Base-by-base conservation (phyloP, 2,888 invertebrate genomes). In the Phania funesta region DNA sequence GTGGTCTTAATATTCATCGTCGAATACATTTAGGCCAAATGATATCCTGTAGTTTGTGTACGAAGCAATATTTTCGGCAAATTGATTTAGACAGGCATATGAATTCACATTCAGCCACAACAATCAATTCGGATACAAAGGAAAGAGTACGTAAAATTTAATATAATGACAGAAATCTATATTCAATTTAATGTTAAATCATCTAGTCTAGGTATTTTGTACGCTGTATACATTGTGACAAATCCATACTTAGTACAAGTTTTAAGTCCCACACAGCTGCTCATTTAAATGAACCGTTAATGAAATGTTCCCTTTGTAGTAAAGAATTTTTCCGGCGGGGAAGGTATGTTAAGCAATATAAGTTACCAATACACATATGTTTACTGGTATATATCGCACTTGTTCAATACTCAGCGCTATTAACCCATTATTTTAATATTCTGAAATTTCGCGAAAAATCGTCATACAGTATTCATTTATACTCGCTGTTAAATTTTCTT, bases 1-100 rank as follows among this genome's bases (percentile, higher is more conserved):
- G 79, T 1, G 52, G 54, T 7, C 75, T 78, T 2, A 83, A 76
- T 56, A 35, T 83, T 26, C 83, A 83, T 24, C 50, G 83, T 0
- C 60, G 83, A 6, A 62, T 80, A 38, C 83, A 83, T 56, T 76
- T 80, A 48, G 83, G 83, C 0, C 71, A 79, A 64, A 76, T 76
- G 75, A 44, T 80, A 58, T 58, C 70, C 11, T 83, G 83, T 35
- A 48, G 54, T 13, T 41, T 83, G 26, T 83, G 83, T 50, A 9
- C 71, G 0, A 83, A 83, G 16, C 38, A 80, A 67, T 83, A 9
- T 64, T 76, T n/a, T 48, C 70, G 80, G 1, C 60, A 80, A 62
- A 20, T 83, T 0, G 83, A 83, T 56, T 46, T 83, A 29, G 71
- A 83, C 0, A 54, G 41, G 3, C 83, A 83, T 9, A 79, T 80